These are phyloP conservation scores for Hemiprocne comata DNA, from an alignment of 2,113 vertebrate genomes.

Conservation along the genomic window DNA sequence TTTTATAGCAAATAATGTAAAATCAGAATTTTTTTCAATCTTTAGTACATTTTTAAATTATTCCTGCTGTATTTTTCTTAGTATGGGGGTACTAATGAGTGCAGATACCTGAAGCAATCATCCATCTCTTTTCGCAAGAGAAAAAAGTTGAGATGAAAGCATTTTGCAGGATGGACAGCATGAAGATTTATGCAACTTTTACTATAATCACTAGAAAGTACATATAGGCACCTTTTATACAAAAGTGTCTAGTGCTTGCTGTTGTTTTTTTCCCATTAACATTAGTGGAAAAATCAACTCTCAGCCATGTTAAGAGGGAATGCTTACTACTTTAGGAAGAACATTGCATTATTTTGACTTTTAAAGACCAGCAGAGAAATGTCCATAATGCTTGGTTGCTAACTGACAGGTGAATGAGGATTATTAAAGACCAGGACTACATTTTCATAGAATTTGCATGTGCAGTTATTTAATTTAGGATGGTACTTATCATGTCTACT, in stretches of 20 bases:
- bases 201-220: background rate
- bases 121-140: background rate
- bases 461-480: background rate
- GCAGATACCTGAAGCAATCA: background rate
- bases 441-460: background rate
- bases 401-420: background rate
- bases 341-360: background rate
- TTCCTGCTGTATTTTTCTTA: background rate
- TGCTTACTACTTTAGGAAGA: background rate
- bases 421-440: background rate
- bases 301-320: background rate
- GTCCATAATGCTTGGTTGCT: background rate
- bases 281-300: background rate
- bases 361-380: background rate
- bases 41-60: background rate
- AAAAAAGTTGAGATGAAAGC: background rate
- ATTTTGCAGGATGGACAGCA: background rate
- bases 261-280: background rate
- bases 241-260: background rate
- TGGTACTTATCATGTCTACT: background rate
- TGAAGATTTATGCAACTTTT: background rate
- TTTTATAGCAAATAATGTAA: background rate
- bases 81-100: background rate
- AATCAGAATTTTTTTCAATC: background rate
- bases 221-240: background rate